Evolutionary conservation across 2,113 vertebrate species (phyloP).

Genomic region (Phycodurus eques): DNA sequence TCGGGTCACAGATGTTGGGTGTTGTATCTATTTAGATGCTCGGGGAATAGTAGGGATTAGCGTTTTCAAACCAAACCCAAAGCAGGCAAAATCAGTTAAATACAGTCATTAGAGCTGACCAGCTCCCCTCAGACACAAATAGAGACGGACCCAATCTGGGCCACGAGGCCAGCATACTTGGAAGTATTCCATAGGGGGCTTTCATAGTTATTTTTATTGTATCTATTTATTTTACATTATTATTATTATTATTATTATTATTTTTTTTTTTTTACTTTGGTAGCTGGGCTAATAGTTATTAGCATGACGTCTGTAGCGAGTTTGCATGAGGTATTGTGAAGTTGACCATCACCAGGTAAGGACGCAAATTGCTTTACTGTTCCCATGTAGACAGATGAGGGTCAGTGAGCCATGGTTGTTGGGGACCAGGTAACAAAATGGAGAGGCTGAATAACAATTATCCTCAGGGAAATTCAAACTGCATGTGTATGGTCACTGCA

Average conservation of each 20-base stretch:
- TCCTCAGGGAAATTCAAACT: conserved; percentile 3
- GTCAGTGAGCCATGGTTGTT: conserved; percentile 51
- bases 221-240: not conserved
- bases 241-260: not conserved
- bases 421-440: conserved; percentile 20
- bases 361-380: conserved; percentile 59
- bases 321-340: conserved; percentile 42
- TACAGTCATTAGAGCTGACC: conserved; percentile 5
- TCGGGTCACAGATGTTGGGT: not conserved
- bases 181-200: not conserved
- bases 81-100: conserved; percentile 3
- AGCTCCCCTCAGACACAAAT: not conserved
- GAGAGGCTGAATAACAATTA: conserved; percentile 17
- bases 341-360: conserved; percentile 61
- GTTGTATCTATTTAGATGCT: not conserved
- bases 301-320: conserved; percentile 22
- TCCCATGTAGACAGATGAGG: conserved; percentile 63
- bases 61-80: conserved; percentile 5
- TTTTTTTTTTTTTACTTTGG: not conserved
- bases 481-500: not conserved
- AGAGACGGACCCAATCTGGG: not conserved
- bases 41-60: not conserved
- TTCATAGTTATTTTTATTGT: not conserved
- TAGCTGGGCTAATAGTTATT: conserved; percentile 32
- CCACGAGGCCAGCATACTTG: not conserved